These are phyloP conservation scores for Phrynosoma platyrhinos DNA, from an alignment of 2,113 vertebrate genomes.

Conservation along the genomic window DNA sequence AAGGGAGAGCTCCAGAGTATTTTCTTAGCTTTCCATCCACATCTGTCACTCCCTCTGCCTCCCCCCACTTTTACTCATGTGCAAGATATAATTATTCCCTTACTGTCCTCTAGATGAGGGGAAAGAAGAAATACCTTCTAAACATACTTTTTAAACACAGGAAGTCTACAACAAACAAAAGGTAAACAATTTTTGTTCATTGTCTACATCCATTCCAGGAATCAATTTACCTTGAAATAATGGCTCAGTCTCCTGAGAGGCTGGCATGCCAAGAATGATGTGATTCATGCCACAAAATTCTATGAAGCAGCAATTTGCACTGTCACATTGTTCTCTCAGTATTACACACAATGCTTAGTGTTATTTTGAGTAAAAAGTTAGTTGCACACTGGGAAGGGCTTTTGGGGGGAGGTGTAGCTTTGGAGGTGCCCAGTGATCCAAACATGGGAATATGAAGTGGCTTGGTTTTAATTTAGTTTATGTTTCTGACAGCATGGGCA, in stretches of 20 bases:
- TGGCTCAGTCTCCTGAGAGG: background rate
- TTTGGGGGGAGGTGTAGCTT: background rate
- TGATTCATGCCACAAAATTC: slow-evolving; percentile 1
- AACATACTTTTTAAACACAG: background rate
- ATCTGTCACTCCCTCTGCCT: background rate
- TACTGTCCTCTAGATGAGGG: background rate
- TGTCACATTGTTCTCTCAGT: slow-evolving; percentile 9
- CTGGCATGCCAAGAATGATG: background rate
- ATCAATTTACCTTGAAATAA: slow-evolving; percentile 10
- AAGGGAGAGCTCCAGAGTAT: background rate
- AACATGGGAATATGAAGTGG: background rate
- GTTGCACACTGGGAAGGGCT: background rate
- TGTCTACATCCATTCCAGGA: slow-evolving; percentile 26
- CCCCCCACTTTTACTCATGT: background rate
- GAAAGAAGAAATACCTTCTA: background rate
- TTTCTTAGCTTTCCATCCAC: background rate
- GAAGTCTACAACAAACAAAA: slow-evolving; percentile 23
- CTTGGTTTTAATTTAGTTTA: background rate
- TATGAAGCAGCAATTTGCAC: slow-evolving; percentile 15
- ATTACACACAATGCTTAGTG: background rate
- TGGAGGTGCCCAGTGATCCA: background rate
- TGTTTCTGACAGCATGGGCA: background rate
- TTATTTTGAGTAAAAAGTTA: background rate
- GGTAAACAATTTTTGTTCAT: slow-evolving; percentile 3
- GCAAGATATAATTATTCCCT: background rate